Evolutionary conservation across 2,113 vertebrate species (phyloP), one percentile per base, ranked within the genome.

Genomic region (Microcebus ravelobensis): DNA sequence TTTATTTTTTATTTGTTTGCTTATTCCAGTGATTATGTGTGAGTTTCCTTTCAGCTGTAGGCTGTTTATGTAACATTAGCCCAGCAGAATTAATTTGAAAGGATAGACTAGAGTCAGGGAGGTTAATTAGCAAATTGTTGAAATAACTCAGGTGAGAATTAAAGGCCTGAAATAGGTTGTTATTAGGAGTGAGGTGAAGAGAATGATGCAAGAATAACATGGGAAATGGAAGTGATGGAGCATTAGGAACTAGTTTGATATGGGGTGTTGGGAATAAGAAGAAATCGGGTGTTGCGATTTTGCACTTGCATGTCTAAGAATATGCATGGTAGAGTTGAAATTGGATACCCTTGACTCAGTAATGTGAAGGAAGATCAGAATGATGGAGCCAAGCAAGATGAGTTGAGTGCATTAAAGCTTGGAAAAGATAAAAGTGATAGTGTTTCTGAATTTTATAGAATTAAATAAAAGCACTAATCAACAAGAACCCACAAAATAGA

Each of bases 81-180:
- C 29, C 82, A 85, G 57, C 27, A 82, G 79, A 95, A 91, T 90
- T 90, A 86, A 82, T 70, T 91, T 95, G 79, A 55, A 95, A 80
- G 48, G 31, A 25, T 84, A 73, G 52, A 84, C n/a, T 20, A 48
- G 39, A 82, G 23, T 70, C 70, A 71, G 20, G 82, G 68, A 85
- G 48, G 25, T 70, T 65, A 42, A 90, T 81, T 48, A 88, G 50
- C 23, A 95, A 57, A 79, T 71, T 87, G 48, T 73, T 90, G 39
- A 86, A 87, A 67, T 94, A 90, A 77, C 27, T 91, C 85, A 88
- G 52, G 29, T 96, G 48, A 87, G 36, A n/a, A 61, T 29, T 68
- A 82, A 55, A 15, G 83, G 23, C 29, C 68, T 94, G 5, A 77
- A 71, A 45, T 45, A 83, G 52, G 6, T 70, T 87, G 13, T 84